These are phyloP conservation scores for Capitulum mitella DNA, from an alignment of 2,888 invertebrate species.

Conservation along the genomic window DNA sequence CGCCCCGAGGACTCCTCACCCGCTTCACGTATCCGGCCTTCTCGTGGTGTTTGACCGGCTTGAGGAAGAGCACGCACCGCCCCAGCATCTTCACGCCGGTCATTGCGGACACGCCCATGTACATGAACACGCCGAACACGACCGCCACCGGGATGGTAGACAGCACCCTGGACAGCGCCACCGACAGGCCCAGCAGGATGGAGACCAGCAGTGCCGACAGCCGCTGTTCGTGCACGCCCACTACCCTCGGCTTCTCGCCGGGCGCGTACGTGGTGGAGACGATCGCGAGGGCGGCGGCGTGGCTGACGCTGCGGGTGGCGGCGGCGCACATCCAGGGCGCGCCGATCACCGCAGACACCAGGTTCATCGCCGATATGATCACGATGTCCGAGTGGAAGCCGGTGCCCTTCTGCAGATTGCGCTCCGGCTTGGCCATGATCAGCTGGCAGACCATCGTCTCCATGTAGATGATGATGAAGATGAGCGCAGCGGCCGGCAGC, in stretches of 20 bases:
- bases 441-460: slow-evolving; percentile 96
- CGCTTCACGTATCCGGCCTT: slow-evolving; percentile 78
- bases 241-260: slow-evolving; percentile 84
- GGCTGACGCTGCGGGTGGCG: slow-evolving; percentile 84
- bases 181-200: slow-evolving; percentile 70
- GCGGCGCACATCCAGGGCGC: slow-evolving; percentile 96
- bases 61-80: slow-evolving; percentile 74
- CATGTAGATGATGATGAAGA: slow-evolving; percentile 94
- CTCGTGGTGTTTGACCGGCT: slow-evolving; percentile 94
- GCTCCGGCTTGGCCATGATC: slow-evolving; percentile 88
- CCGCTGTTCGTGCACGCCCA: slow-evolving; percentile 88
- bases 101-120: slow-evolving; percentile 81
- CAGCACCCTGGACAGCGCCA: slow-evolving; percentile 71
- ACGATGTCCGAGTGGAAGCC: slow-evolving; percentile 95
- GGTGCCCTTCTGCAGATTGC: slow-evolving; percentile 83
- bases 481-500: slow-evolving; percentile 78
- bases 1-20: no score
- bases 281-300: slow-evolving; percentile 85
- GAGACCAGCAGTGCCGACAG: slow-evolving; percentile 73
- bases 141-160: slow-evolving; percentile 89
- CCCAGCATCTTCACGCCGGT: slow-evolving; percentile 92
- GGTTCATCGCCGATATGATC: slow-evolving; percentile 74
- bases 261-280: slow-evolving; percentile 94
- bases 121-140: slow-evolving; percentile 91
- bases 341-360: slow-evolving; percentile 63